A percentile compares a stretch with the other conserved stretches of the same genome.
Evolutionary conservation across 2,113 vertebrate genomes (phyloP).

Genomic region (Choloepus hoffmanni): DNA sequence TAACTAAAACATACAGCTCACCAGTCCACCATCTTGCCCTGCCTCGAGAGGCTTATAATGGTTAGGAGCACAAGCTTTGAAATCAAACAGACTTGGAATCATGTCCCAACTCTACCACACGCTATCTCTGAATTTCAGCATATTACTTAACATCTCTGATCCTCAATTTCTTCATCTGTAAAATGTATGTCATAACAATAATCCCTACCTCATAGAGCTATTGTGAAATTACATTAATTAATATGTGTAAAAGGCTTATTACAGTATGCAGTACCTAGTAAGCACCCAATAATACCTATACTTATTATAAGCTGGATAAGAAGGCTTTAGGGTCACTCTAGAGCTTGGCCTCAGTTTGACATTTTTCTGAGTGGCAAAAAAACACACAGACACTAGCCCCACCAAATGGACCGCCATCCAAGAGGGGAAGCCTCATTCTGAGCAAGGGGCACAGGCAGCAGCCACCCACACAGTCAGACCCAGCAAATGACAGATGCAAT

Average conservation of each 20-base stretch:
- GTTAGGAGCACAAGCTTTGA: conserved; percentile 30
- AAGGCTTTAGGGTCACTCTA: not conserved
- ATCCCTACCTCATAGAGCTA: not conserved
- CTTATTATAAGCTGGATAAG: not conserved
- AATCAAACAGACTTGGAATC: conserved; percentile 42
- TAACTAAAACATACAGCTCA: too few species aligned
- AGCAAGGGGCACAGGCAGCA: not conserved
- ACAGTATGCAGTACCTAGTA: not conserved
- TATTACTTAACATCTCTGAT: conserved; percentile 34
- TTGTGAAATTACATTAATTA: conserved; percentile 31
- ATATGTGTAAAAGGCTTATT: conserved; percentile 4
- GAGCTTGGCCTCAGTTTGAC: conserved; percentile 12
- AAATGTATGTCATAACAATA: conserved; percentile 41
- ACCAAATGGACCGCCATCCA: not conserved
- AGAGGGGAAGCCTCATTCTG: not conserved
- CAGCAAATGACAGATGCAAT: not conserved
- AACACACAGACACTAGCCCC: not conserved
- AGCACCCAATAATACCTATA: conserved; percentile 18
- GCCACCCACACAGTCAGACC: not conserved
- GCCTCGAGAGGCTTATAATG: not conserved
- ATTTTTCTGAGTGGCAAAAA: conserved; percentile 43
- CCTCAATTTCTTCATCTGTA: conserved; percentile 15
- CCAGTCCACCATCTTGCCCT: too few species aligned
- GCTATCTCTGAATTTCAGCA: conserved; percentile 37
- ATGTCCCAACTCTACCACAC: not conserved